Conservation (phyloP, 2,113 vertebrate genomes). For the Lepus timidus region DNA sequence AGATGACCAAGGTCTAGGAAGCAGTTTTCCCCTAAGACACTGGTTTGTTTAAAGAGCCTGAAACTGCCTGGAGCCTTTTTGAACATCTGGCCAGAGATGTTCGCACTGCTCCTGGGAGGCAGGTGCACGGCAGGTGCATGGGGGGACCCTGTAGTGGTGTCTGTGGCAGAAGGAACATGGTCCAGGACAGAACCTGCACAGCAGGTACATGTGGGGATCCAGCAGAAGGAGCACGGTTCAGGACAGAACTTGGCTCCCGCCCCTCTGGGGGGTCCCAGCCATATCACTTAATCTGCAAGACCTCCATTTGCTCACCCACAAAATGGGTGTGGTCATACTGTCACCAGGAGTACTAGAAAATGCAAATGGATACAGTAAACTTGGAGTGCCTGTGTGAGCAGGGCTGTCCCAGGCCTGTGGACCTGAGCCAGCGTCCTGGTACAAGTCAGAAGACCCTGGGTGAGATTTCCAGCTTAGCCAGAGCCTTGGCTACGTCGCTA, state of each 20-base stretch:
- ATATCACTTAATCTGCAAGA: accelerated
- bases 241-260: background rate
- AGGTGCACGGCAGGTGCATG: accelerated
- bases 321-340: background rate
- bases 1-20: conserved; percentile 5
- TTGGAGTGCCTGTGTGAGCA: background rate
- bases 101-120: background rate
- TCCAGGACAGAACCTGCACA: background rate
- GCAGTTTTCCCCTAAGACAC: background rate
- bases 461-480: background rate
- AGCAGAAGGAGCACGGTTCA: background rate
- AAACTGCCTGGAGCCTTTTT: too few species aligned
- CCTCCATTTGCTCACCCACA: background rate
- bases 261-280: background rate
- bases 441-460: background rate
- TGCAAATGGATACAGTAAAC: background rate
- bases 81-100: background rate
- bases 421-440: background rate
- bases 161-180: background rate
- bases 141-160: accelerated
- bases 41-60: background rate
- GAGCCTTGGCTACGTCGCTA: background rate
- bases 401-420: accelerated
- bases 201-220: accelerated
- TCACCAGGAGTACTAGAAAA: background rate